A percentile compares a stretch with the other conserved stretches of the same genome.
phyloP scores from a whole-genome alignment of 2,797 vertebrate species.

The Notolepis coatsorum region DNA sequence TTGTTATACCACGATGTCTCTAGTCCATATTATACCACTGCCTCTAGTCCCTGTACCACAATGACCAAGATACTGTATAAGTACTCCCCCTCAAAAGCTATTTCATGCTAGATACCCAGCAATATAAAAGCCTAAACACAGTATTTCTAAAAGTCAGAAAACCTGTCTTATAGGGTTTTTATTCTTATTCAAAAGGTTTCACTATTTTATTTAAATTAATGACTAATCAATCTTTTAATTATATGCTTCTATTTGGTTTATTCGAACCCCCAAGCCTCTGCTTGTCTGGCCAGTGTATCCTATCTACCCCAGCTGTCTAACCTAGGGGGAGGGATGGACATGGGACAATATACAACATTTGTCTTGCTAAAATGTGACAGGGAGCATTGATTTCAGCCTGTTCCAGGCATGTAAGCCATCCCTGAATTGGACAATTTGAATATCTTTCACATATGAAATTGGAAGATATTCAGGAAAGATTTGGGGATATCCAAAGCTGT shows the following conservation, averaged over 20 bases:
- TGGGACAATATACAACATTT: conserved; percentile 79
- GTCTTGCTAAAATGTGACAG: conserved; percentile 82
- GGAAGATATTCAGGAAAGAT: conserved; percentile 30
- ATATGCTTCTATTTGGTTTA: conserved; percentile 23
- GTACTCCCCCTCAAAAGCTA: no score
- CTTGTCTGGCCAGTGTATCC: conserved; percentile 41
- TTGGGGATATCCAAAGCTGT: no score
- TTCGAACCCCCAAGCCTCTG: conserved; percentile 12
- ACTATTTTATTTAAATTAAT: not conserved
- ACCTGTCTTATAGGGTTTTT: no score
- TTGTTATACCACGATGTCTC: no score
- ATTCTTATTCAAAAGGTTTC: no score
- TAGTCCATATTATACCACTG: no score
- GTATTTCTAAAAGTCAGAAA: no score
- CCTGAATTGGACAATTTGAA: conserved; percentile 62
- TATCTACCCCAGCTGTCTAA: conserved; percentile 69
- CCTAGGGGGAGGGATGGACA: conserved; percentile 62
- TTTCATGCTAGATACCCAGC: no score
- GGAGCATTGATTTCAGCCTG: conserved; percentile 78
- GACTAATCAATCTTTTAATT: not conserved
- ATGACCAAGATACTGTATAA: no score
- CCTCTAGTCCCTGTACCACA: no score
- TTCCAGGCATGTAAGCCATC: conserved; percentile 59
- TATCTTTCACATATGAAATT: conserved; percentile 39
- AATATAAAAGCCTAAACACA: no score